Conservation (phyloP, 2,113 vertebrate species). For the Spea multiplicata region DNA sequence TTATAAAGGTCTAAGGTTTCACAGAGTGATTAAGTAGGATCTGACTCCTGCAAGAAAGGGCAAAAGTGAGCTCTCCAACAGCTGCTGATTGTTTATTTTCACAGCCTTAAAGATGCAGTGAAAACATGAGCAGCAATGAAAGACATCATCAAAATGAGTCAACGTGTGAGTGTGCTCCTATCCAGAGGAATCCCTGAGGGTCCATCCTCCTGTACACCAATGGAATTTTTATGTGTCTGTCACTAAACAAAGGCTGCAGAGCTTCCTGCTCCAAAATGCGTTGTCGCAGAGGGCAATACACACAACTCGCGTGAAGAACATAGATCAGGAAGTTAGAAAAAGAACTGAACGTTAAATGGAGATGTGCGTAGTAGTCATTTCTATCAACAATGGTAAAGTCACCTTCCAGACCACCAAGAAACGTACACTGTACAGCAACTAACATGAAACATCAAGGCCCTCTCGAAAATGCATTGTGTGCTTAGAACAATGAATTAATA, state of each 20-base stretch:
- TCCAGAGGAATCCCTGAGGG: slow-evolving; percentile 21
- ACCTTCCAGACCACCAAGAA: too few species aligned
- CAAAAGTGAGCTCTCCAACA: slow-evolving; percentile 49
- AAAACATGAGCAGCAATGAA: slow-evolving; percentile 56
- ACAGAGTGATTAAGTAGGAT: slow-evolving; percentile 56
- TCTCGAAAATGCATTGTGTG: too few species aligned
- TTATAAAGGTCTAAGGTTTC: slow-evolving; percentile 69
- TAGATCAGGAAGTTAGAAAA: too few species aligned
- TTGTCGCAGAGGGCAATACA: too few species aligned
- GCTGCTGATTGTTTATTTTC: slow-evolving; percentile 63
- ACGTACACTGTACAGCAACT: too few species aligned
- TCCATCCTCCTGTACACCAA: slow-evolving; percentile 27
- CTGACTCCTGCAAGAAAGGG: slow-evolving; percentile 44
- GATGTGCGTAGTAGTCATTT: too few species aligned
- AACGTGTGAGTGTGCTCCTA: slow-evolving; percentile 30
- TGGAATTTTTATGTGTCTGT: slow-evolving; percentile 26
- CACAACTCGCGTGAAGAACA: too few species aligned
- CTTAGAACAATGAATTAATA: too few species aligned
- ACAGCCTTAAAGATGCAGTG: slow-evolving; percentile 58
- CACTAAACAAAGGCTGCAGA: neutral
- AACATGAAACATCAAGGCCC: too few species aligned
- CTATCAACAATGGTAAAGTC: too few species aligned
- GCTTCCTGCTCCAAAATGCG: too few species aligned
- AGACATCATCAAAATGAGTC: slow-evolving; percentile 53
- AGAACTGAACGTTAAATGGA: too few species aligned